Evolutionary conservation across 2,113 vertebrate genomes (phyloP), one percentile per base, ranked within the genome.

Genomic region (Cyanoramphus novaezelandiae): DNA sequence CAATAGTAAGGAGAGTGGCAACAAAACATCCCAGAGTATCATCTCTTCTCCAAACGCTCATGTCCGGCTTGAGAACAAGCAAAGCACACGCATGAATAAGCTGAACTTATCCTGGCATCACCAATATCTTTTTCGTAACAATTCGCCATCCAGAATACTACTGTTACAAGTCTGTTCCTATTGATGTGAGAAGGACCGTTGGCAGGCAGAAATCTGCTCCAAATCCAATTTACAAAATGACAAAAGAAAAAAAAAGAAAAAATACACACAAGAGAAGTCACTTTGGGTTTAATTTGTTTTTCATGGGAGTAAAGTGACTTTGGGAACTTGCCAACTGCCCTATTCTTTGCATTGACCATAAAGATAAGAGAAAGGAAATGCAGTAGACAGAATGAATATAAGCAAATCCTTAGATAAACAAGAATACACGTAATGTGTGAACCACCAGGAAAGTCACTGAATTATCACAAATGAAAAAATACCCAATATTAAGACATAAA

Each of bases 21-120:
- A 70, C 4, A 57, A 76, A 65, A 70, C 7, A 25, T 7, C 13
- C 41, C 41, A 47, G 23, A 74, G 11, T 10, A 79, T n/a, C 28
- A 65, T 3, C 29, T 65, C 35, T 55, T 49, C 41, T 33, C 9
- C 35, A 86, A 76, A 76, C 6, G 9, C 8, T 82, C 18, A 6
- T 4, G 7, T 57, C 18, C 64, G 59, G 33, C 47, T 59, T 49
- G 27, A 59, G 71, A 78, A 53, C 49, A 13, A 78, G 53, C 11
- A 16, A 72, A 63, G 52, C n/a, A 69, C 0, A 0, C 3, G 11
- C 5, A 17, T 17, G 2, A 75, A 46, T 12, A 20, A 41, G 15
- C n/a, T 71, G 44, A 87, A 81, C 1, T 52, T 16, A 63, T 1
- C 10, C 25, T 2, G 3, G 41, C 14, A 59, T 23, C 12, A 27